Conservation (phyloP, 53 echinoderm and acorn worm genomes). For the Holothuria scabra region DNA sequence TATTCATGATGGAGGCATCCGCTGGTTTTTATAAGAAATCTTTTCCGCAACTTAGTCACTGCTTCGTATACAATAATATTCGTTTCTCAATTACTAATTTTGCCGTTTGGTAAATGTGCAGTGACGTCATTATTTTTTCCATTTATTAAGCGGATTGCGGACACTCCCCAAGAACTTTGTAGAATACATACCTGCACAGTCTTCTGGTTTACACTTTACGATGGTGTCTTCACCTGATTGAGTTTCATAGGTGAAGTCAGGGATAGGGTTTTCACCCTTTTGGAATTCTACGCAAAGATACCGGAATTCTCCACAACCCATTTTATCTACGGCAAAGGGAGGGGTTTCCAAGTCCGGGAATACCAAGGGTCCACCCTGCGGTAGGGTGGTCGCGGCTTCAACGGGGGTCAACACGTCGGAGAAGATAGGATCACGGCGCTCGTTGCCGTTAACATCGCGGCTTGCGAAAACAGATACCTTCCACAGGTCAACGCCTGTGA, state of each 20-base stretch:
- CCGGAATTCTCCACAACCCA: slow-evolving; percentile 49
- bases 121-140: too few species aligned
- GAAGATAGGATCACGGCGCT: slow-evolving; percentile 22
- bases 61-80: too few species aligned
- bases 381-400: slow-evolving; percentile 32
- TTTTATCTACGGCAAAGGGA: slow-evolving; percentile 42
- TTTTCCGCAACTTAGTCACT: too few species aligned
- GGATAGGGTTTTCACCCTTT: slow-evolving; percentile 40
- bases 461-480: slow-evolving; percentile 42
- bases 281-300: slow-evolving; percentile 45
- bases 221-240: slow-evolving; percentile 41
- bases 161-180: not conserved
- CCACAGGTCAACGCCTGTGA: slow-evolving; percentile 42
- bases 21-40: too few species aligned
- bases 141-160: too few species aligned
- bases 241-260: slow-evolving; percentile 42
- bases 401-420: slow-evolving; percentile 40
- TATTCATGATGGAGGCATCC: too few species aligned
- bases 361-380: slow-evolving; percentile 28
- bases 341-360: slow-evolving; percentile 37
- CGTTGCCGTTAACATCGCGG: slow-evolving; percentile 22
- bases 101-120: too few species aligned
- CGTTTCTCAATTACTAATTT: too few species aligned
- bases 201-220: slow-evolving; percentile 32
- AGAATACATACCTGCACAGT: slow-evolving; percentile 37